A percentile compares a stretch with the other conserved stretches of the same genome.
phyloP scores from a whole-genome alignment of 2,888 invertebrate species.

The Leptinotarsa juncta region DNA sequence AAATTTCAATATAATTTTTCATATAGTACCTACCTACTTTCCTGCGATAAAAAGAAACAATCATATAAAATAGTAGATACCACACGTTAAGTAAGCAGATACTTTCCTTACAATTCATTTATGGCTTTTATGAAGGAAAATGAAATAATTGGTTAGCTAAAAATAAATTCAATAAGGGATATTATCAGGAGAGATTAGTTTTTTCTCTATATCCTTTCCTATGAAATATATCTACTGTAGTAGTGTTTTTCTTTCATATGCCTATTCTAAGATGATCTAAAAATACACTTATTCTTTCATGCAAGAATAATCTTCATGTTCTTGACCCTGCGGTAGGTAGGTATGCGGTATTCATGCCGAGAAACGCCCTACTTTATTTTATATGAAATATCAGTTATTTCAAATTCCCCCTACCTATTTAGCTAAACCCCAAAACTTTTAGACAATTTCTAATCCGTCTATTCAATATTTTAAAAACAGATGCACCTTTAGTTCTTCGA shows the following conservation, averaged over 20 bases:
- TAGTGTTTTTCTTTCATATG: background rate
- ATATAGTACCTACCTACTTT: too few species aligned
- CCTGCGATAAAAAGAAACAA: too few species aligned
- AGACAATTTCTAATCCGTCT: background rate
- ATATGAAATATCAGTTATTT: background rate
- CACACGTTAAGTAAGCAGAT: too few species aligned
- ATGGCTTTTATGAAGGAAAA: too few species aligned
- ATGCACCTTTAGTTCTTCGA: background rate
- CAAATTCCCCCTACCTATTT: background rate
- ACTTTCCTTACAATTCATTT: too few species aligned
- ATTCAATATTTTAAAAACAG: constrained; percentile 13
- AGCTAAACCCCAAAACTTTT: background rate
- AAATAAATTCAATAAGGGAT: too few species aligned
- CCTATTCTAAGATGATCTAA: constrained; percentile 23
- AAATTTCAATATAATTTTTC: too few species aligned
- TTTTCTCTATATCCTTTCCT: background rate
- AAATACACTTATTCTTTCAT: constrained; percentile 33
- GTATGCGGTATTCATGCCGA: constrained; percentile 23
- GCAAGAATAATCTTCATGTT: constrained; percentile 34
- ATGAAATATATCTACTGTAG: background rate
- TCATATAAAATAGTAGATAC: too few species aligned
- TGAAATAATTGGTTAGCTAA: too few species aligned
- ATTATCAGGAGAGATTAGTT: too few species aligned
- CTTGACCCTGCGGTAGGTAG: constrained; percentile 20
- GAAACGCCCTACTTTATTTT: constrained; percentile 7